phyloP scores from a whole-genome alignment of 92 coral and sea anemone species.

The Actinernus sp. region DNA sequence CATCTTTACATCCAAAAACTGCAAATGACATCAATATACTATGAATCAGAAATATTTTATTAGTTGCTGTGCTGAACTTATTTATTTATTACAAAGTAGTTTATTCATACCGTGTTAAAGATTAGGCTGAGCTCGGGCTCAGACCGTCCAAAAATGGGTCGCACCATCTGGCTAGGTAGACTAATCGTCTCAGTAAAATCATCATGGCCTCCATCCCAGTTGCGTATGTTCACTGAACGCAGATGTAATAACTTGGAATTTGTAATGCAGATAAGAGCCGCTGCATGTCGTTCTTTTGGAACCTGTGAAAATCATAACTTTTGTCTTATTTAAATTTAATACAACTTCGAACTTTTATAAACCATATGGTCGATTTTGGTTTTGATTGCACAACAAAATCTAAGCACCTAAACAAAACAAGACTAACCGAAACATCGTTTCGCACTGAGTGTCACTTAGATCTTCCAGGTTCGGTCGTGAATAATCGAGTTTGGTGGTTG shows the following conservation, averaged over 20 bases:
- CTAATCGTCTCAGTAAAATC: constrained; percentile 38
- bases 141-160: constrained; percentile 44
- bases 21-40: no score
- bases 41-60: no score
- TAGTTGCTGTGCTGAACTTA: neutral
- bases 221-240: constrained; percentile 42
- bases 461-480: constrained; percentile 37
- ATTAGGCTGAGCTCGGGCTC: constrained; percentile 56
- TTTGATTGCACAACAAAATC: no score
- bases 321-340: neutral
- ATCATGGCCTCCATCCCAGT: constrained; percentile 66
- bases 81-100: neutral
- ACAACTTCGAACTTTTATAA: neutral
- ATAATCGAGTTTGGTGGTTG: constrained; percentile 10
- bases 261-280: constrained; percentile 47
- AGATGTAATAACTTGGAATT: constrained; percentile 52
- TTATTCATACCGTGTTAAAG: constrained; percentile 43
- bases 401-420: no score
- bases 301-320: constrained; percentile 34
- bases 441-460: constrained; percentile 56
- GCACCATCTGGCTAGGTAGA: constrained; percentile 54
- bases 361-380: no score
- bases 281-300: constrained; percentile 63
- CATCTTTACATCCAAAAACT: no score
- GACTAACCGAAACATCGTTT: constrained; percentile 60